These are phyloP conservation scores for Schlechtendalia chinensis DNA, from an alignment of 1,140 invertebrate genomes.

Conservation along the genomic window DNA sequence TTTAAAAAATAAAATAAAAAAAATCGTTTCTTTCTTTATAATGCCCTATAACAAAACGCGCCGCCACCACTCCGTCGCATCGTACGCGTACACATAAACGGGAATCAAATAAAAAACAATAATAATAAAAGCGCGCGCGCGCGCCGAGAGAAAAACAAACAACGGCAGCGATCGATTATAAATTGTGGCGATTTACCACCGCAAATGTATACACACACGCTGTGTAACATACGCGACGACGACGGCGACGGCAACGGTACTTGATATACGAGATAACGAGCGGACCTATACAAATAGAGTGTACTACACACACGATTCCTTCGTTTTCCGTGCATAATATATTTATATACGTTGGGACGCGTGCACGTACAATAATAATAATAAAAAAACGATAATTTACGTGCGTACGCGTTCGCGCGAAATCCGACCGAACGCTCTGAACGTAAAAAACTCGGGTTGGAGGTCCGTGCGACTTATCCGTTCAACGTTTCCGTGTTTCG, in stretches of 20 bases:
- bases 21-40: conserved; percentile 28
- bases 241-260: conserved; percentile 35
- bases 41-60: conserved; percentile 20
- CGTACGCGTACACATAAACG: background rate
- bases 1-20: background rate
- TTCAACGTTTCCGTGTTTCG: no score
- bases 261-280: conserved; percentile 10
- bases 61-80: conserved; percentile 5
- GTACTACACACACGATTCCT: background rate
- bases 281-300: conserved; percentile 5
- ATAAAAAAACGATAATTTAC: no score
- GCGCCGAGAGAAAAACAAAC: conserved; percentile 5
- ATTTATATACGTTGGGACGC: no score
- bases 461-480: no score
- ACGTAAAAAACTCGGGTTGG: no score
- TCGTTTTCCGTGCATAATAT: no score
- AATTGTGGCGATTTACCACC: conserved; percentile 25
- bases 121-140: background rate
- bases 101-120: conserved; percentile 37
- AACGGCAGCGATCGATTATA: conserved; percentile 19
- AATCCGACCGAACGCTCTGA: no score
- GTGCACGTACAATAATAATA: background rate
- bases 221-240: background rate
- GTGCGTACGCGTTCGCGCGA: no score
- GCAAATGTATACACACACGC: background rate